Conservation (phyloP, 2,113 vertebrate species). For the Athene noctua region DNA sequence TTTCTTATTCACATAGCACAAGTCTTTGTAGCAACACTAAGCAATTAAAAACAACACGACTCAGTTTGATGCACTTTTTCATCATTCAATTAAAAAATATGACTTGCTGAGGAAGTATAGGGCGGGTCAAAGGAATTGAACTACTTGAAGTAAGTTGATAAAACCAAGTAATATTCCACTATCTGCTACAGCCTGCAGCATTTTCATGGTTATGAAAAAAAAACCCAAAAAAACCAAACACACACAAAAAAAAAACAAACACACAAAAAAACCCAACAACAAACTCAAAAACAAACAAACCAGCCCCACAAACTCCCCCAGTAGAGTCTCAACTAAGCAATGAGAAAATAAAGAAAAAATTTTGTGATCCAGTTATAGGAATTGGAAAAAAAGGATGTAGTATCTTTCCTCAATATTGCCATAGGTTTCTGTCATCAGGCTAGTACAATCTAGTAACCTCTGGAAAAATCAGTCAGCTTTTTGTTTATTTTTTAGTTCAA, state of each 20-base stretch:
- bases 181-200: neutral
- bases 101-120: neutral
- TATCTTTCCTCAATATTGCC: neutral
- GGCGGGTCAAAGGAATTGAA: neutral
- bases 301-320: rapidly evolving
- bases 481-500: neutral
- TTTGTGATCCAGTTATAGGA: neutral
- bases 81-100: neutral
- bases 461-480: neutral
- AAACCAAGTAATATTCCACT: neutral
- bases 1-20: neutral
- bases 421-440: neutral
- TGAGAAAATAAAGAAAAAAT: neutral
- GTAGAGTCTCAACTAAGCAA: neutral
- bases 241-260: neutral
- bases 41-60: neutral
- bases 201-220: neutral
- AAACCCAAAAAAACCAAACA: neutral
- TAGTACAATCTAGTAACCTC: neutral
- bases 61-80: neutral
- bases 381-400: neutral
- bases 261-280: neutral
- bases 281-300: neutral
- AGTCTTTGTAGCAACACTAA: neutral
- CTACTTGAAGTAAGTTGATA: neutral